These are phyloP conservation scores for Drosophila nr. perissopoda DNA, from an alignment of 2,888 invertebrate genomes.

Conservation along the genomic window DNA sequence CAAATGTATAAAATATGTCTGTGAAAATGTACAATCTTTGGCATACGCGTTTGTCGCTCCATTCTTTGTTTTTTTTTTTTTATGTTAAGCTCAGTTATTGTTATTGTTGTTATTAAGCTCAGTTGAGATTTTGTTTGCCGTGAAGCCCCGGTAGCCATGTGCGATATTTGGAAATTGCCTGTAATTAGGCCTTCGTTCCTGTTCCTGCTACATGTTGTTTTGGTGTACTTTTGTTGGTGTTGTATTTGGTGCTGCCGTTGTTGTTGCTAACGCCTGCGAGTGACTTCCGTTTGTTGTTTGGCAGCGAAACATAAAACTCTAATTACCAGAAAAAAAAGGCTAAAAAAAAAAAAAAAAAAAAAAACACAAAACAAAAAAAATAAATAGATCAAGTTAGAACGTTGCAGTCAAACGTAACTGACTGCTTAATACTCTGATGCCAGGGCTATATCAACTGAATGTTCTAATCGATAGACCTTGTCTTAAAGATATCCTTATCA, in stretches of 20 bases:
- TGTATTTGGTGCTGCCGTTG: slow-evolving; percentile 4
- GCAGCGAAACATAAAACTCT: slow-evolving; percentile 73
- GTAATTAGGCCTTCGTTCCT: slow-evolving; percentile 72
- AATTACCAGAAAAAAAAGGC: slow-evolving; percentile 69
- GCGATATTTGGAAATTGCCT: slow-evolving; percentile 76
- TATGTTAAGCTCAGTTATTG: slow-evolving; percentile 42
- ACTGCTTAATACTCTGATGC: not conserved
- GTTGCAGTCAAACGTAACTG: not conserved
- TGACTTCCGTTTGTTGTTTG: slow-evolving; percentile 67
- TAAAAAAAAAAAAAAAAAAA: slow-evolving; percentile 37
- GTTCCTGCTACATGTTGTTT: slow-evolving; percentile 19
- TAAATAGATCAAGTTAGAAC: not conserved
- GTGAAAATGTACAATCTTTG: not conserved
- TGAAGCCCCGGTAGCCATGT: slow-evolving; percentile 55
- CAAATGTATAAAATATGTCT: not conserved
- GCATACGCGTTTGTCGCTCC: not conserved
- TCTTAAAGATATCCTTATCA: not conserved
- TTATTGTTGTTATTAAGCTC: slow-evolving; percentile 49
- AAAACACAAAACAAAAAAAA: not conserved
- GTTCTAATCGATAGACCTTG: not conserved
- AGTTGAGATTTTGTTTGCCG: slow-evolving; percentile 33
- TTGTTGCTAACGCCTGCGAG: slow-evolving; percentile 56
- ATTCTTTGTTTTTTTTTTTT: slow-evolving; percentile 10
- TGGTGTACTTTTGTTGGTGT: not conserved
- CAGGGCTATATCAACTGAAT: not conserved